Percentiles rank a stretch among this genome's conserved stretches.
phyloP scores from a whole-genome alignment of 2,113 vertebrate genomes.

The Coturnix japonica region DNA sequence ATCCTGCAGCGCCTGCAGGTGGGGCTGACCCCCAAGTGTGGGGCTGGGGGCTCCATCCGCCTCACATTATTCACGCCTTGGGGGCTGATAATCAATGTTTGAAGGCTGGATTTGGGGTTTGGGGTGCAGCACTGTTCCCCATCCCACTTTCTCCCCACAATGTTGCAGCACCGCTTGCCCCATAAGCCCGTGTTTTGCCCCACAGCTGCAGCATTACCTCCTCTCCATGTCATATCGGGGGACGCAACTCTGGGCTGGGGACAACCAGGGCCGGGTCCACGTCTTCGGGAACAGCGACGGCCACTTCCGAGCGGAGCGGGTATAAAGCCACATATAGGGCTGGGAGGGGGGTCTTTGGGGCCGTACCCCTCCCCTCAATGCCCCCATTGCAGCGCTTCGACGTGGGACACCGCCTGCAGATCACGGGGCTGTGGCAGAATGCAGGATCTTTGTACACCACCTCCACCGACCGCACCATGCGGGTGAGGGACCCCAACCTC shows the following conservation, averaged over 20 bases:
- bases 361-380: neutral
- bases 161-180: conserved; percentile 75
- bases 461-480: conserved; percentile 87
- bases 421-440: conserved; percentile 87
- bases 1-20: conserved; percentile 86
- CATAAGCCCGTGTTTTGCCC: neutral
- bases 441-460: conserved; percentile 88
- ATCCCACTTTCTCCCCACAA: neutral
- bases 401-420: conserved; percentile 87
- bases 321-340: neutral
- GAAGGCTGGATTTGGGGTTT: too few species aligned
- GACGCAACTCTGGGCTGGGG: conserved; percentile 89
- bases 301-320: conserved; percentile 76
- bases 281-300: conserved; percentile 81
- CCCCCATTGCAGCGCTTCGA: conserved; percentile 77
- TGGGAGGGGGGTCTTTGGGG: fast-evolving
- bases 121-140: neutral
- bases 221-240: conserved; percentile 86
- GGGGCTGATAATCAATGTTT: too few species aligned
- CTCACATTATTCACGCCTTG: too few species aligned
- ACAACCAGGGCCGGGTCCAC: conserved; percentile 85
- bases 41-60: too few species aligned
- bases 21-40: neutral
- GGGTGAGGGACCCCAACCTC: conserved; percentile 72
- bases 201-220: conserved; percentile 87